Conservation (phyloP, 2,113 vertebrate genomes). For the Hippoglossus stenolepis region DNA sequence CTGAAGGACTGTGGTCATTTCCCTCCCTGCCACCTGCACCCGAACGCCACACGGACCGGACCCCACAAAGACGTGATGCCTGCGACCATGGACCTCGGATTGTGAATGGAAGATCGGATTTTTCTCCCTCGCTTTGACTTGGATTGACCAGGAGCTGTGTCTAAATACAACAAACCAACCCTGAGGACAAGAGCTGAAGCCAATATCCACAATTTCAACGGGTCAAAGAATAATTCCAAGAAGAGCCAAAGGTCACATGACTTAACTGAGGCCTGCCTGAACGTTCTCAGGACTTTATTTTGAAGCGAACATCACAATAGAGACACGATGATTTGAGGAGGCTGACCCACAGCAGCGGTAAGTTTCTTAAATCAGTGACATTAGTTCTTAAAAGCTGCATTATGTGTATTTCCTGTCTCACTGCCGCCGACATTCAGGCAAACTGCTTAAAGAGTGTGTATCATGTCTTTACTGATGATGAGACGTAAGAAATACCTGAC, state of each 20-base stretch:
- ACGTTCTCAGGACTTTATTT: conserved; percentile 2
- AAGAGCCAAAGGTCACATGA: conserved; percentile 14
- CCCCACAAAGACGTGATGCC: conserved; percentile 3
- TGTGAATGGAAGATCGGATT: conserved; percentile 11
- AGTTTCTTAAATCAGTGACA: conserved; percentile 10
- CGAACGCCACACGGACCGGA: not conserved
- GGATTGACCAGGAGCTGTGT: not conserved
- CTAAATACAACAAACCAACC: conserved; percentile 10
- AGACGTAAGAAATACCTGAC: too few relatives aligned
- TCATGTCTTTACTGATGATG: too few relatives aligned
- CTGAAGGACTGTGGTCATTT: conserved; percentile 33
- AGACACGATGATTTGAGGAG: conserved; percentile 22
- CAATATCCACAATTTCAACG: not conserved
- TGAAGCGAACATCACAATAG: not conserved
- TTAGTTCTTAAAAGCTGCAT: not conserved
- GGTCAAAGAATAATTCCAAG: not conserved
- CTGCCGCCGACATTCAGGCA: not conserved
- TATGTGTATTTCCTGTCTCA: not conserved
- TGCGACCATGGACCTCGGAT: not conserved
- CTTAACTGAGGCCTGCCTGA: not conserved
- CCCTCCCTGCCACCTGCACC: conserved; percentile 42
- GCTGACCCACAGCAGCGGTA: conserved; percentile 25
- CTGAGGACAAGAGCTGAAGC: not conserved
- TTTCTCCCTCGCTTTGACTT: not conserved
- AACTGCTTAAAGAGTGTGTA: too few relatives aligned